Evolutionary conservation across 2,888 invertebrate species (phyloP).

Genomic region (Penaeus monodon): DNA sequence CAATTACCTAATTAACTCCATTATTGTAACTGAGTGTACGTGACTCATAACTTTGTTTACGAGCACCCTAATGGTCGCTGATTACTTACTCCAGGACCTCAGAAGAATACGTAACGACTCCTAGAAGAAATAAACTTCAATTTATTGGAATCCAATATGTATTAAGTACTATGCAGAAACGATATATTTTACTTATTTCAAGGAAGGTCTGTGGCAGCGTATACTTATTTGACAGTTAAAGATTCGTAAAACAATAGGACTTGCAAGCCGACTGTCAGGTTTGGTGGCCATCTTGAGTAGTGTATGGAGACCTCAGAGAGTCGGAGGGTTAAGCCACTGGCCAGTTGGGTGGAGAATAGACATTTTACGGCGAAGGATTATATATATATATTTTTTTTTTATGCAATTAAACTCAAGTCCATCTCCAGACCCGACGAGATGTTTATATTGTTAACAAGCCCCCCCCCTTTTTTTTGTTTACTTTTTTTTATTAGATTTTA

Average conservation of each 20-base stretch:
- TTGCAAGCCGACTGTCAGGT: not conserved
- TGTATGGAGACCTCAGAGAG: not conserved
- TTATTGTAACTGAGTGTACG: constrained; percentile 55
- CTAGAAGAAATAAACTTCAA: constrained; percentile 41
- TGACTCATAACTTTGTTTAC: constrained; percentile 52
- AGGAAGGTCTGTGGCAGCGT: constrained; percentile 44
- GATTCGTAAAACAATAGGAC: constrained; percentile 4
- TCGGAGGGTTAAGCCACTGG: not conserved
- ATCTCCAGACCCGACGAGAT: not conserved
- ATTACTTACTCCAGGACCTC: constrained; percentile 48
- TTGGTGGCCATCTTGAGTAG: not conserved
- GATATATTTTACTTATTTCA: constrained; percentile 51
- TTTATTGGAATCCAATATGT: constrained; percentile 56
- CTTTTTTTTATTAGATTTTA: too few species aligned
- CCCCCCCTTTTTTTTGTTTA: too few species aligned
- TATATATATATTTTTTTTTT: constrained; percentile 27
- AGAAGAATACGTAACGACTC: constrained; percentile 31
- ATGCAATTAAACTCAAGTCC: constrained; percentile 8
- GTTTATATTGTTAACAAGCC: too few species aligned
- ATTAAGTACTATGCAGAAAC: constrained; percentile 49
- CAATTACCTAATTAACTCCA: constrained; percentile 59
- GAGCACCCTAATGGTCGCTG: constrained; percentile 42
- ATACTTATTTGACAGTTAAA: constrained; percentile 53
- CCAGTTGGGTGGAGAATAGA: not conserved
- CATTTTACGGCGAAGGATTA: constrained; percentile 27